A percentile compares a stretch with the other conserved stretches of the same genome.
phyloP scores from a whole-genome alignment of 2,113 vertebrate genomes.

The Theristicus caerulescens region DNA sequence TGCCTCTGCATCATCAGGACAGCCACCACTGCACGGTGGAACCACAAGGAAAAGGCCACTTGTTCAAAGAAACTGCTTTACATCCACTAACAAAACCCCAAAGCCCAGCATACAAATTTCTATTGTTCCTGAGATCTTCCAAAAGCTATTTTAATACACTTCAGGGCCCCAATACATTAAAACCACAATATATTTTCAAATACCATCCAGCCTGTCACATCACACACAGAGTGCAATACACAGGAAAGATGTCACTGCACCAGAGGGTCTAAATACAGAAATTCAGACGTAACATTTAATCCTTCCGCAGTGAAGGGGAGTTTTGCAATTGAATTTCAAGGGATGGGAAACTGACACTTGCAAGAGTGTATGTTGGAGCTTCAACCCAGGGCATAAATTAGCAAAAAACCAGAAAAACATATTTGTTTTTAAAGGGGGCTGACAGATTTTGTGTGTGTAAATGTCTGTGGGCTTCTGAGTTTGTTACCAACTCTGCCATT shows the following conservation, averaged over 20 bases:
- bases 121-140: background rate
- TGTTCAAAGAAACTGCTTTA: background rate
- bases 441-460: background rate
- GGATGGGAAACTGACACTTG: background rate
- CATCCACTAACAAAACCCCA: background rate
- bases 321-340: background rate
- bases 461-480: background rate
- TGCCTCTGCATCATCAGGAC: background rate
- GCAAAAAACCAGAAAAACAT: background rate
- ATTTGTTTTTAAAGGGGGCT: background rate
- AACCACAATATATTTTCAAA: background rate
- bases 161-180: background rate
- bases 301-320: background rate
- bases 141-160: background rate
- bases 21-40: background rate
- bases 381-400: background rate
- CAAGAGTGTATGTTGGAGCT: background rate
- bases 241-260: background rate
- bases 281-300: background rate
- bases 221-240: background rate
- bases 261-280: background rate
- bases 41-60: background rate
- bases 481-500: background rate
- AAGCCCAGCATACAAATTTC: background rate
- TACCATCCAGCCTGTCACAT: background rate